Evolutionary conservation across 2,797 vertebrate species (phyloP).

Genomic region (Pelodytes ibericus): DNA sequence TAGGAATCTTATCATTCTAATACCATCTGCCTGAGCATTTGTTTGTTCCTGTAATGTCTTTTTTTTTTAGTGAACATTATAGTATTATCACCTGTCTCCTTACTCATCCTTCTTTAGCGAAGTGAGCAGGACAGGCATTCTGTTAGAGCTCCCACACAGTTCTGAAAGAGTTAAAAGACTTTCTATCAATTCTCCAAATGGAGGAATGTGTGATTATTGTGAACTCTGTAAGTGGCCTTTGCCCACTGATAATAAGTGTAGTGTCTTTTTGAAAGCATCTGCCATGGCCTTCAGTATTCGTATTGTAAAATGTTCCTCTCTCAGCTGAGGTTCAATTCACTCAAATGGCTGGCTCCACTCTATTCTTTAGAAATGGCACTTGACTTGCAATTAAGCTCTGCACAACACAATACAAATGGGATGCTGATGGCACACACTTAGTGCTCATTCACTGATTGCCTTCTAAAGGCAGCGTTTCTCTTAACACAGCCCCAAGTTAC

Average conservation of each 20-base stretch:
- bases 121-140: slow-evolving; percentile 21
- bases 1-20: not conserved
- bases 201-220: slow-evolving; percentile 57
- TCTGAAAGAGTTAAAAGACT: slow-evolving; percentile 45
- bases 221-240: slow-evolving; percentile 53
- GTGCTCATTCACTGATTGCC: slow-evolving; percentile 56
- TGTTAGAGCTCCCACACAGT: not conserved
- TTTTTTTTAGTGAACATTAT: not conserved
- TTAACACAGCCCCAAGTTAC: slow-evolving; percentile 45
- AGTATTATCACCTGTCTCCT: not conserved
- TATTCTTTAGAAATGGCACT: slow-evolving; percentile 56
- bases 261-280: slow-evolving; percentile 56
- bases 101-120: not conserved
- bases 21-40: not conserved
- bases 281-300: slow-evolving; percentile 52
- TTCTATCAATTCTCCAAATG: slow-evolving; percentile 48
- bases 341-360: slow-evolving; percentile 55
- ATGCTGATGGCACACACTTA: slow-evolving; percentile 56
- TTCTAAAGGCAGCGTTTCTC: slow-evolving; percentile 47
- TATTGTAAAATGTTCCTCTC: slow-evolving; percentile 55
- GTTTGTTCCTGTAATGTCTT: not conserved
- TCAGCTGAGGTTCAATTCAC: slow-evolving; percentile 55
- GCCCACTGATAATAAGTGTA: slow-evolving; percentile 56
- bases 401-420: slow-evolving; percentile 57
- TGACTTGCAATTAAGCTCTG: slow-evolving; percentile 57